Conservation (phyloP, 2,888 invertebrate species). For the Andrena haemorrhoa region DNA sequence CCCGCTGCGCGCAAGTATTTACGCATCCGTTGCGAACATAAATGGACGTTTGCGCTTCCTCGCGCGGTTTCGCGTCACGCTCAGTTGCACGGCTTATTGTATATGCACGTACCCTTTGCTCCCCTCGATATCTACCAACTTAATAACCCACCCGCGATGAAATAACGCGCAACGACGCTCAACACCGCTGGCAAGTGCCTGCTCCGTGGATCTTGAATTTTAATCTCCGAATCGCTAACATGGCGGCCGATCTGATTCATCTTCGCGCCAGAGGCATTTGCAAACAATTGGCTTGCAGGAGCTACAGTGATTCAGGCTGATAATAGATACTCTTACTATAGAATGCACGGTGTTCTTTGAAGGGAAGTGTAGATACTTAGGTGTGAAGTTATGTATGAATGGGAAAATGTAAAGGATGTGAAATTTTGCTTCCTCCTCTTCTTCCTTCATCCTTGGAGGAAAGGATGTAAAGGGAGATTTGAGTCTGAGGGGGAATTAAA, state of each 20-base stretch:
- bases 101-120: conserved; percentile 19
- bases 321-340: neutral
- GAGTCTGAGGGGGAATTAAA: no score
- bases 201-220: conserved; percentile 20
- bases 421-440: neutral
- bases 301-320: neutral
- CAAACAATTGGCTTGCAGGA: conserved; percentile 3
- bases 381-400: neutral
- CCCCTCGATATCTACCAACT: conserved; percentile 24
- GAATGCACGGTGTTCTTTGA: neutral
- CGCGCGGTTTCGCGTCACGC: conserved; percentile 43
- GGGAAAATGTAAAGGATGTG: neutral
- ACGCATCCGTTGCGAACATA: conserved; percentile 43
- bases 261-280: neutral
- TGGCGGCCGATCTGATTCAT: neutral
- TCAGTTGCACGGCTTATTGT: conserved; percentile 43
- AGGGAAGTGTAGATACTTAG: neutral
- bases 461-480: neutral
- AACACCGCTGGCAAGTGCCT: neutral
- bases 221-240: conserved; percentile 19
- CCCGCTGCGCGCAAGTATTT: conserved; percentile 23
- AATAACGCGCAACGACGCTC: conserved; percentile 15
- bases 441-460: neutral
- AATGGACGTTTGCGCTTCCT: conserved; percentile 52
- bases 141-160: conserved; percentile 32